Base-by-base conservation (phyloP, 2,888 invertebrate species). In the Calephelis perditalis region DNA sequence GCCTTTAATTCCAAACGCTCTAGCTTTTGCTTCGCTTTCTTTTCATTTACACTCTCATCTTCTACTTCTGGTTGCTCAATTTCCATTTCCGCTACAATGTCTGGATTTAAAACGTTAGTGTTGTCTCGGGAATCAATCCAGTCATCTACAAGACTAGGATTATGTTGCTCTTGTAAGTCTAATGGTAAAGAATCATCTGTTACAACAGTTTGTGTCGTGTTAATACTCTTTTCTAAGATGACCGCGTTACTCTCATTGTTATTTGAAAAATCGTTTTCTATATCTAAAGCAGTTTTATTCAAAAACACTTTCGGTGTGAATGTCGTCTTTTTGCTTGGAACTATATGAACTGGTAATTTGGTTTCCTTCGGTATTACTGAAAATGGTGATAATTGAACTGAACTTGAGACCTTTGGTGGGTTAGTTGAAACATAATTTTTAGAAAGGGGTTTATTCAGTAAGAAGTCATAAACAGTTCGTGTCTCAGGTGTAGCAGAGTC, bases 1-100 rank as follows among this genome's bases (percentile, higher is more conserved):
- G 90, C 90, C 70, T 86, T 89, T 0, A 83, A 70, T 73, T 90
- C 90, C 35, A 88, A 70, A 63, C 73, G 79, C 62, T 89, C 90
- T 35, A 85, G 57, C 71, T 82, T 89, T 64, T 78, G 77, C 67
- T 87, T 87, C 2, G 77, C 71, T 70, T 74, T 84, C 68, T 84
- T 87, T 62, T 82, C 84, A 63, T 75, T 88, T 5, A 67, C 67
- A 43, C 63, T 61, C 52, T 84, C 82, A 0, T 87, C 86, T 52
- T 85, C 84, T 36, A 76, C 70, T 61, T 86, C 86, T 7, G 81
- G 73, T 68, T 82, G 84, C 55, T 86, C 89, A 60, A 86, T 76
- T 73, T 87, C 89, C 66, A 88, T 82, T 69, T 88, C 89, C 65
- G 85, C 83, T 26, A 78, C 77, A 12, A 85, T 64, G 65, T 88